Conservation (phyloP, 2,888 invertebrate genomes). For the Pasiphila rectangulata region DNA sequence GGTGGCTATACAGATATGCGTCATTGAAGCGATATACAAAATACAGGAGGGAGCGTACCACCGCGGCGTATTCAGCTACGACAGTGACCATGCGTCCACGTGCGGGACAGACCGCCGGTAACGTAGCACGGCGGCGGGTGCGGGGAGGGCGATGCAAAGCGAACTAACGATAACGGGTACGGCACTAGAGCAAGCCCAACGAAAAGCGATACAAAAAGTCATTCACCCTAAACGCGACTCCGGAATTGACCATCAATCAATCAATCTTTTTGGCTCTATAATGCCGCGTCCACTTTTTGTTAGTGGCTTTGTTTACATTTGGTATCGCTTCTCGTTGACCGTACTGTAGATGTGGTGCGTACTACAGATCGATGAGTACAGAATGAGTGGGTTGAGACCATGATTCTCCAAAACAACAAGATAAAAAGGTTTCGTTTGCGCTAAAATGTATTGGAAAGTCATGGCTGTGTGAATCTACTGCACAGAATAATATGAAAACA, state of each 20-base stretch:
- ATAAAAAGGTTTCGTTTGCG: no score
- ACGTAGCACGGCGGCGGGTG: constrained; percentile 45
- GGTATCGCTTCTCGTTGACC: no score
- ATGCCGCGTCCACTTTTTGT: no score
- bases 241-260: no score
- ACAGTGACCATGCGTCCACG: constrained; percentile 17
- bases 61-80: constrained; percentile 1
- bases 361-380: constrained; percentile 31
- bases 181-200: background rate
- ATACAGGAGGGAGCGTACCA: background rate
- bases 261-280: no score
- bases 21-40: constrained; percentile 11
- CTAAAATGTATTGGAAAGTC: constrained; percentile 9
- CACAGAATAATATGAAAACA: constrained; percentile 21
- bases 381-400: constrained; percentile 8
- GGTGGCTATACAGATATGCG: constrained; percentile 18
- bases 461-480: constrained; percentile 11
- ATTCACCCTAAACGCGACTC: constrained; percentile 18
- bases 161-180: constrained; percentile 39
- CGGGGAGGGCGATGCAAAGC: constrained; percentile 61
- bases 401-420: constrained; percentile 19
- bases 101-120: constrained; percentile 22
- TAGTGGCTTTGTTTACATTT: no score
- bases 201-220: background rate
- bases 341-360: constrained; percentile 34